Conservation (phyloP, 2,113 vertebrate genomes). For the Rhegmatorhina hoffmannsi region DNA sequence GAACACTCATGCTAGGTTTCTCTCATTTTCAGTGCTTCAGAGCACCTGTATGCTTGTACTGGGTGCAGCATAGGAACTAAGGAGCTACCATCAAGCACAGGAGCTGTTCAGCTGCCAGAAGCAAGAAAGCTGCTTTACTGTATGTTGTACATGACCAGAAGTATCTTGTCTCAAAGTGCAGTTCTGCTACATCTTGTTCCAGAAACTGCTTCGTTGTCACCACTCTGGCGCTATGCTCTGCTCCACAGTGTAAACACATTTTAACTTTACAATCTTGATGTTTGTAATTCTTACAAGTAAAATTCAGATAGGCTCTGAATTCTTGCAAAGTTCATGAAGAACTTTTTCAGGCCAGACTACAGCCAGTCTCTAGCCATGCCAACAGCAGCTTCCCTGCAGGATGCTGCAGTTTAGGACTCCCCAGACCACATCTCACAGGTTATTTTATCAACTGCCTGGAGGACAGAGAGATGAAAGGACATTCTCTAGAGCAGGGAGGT, state of each 20-base stretch:
- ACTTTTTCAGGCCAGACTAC: neutral
- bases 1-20: neutral
- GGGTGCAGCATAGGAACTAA: neutral
- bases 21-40: neutral
- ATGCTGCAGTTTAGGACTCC: neutral
- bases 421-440: neutral
- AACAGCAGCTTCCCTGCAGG: neutral
- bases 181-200: rapidly evolving
- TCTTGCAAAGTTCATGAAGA: neutral
- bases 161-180: neutral
- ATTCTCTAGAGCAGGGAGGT: neutral
- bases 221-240: neutral
- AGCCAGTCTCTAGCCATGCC: neutral
- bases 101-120: neutral
- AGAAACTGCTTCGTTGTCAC: neutral
- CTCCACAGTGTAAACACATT: neutral
- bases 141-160: neutral
- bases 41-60: neutral
- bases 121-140: neutral
- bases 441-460: neutral
- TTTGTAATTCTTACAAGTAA: neutral
- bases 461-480: neutral
- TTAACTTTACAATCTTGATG: neutral
- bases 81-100: neutral
- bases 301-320: neutral